Evolutionary conservation across 37 sponge, comb jelly and placozoan genomes (phyloP).

Genomic region (Dysidea cf. avara): DNA sequence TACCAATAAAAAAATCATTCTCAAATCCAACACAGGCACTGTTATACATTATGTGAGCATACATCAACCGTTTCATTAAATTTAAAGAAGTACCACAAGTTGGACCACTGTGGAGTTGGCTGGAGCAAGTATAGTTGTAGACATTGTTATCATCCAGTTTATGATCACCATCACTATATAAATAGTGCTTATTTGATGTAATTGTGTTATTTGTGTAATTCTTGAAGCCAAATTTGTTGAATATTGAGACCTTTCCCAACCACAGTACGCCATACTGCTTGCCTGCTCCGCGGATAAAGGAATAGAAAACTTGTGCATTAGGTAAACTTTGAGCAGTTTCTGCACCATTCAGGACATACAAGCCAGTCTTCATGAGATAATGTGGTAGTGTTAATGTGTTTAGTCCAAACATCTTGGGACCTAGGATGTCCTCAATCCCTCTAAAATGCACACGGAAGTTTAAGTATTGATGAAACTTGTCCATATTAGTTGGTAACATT

Average conservation of each 20-base stretch:
- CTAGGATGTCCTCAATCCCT: conserved; percentile 46
- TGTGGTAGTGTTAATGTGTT: conserved; percentile 37
- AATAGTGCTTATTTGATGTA: neutral
- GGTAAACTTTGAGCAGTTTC: conserved; percentile 52
- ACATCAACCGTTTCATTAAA: conserved; percentile 57
- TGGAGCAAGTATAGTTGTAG: neutral
- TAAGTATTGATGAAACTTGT: conserved; percentile 29
- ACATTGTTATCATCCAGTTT: too few species aligned
- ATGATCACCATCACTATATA: neutral
- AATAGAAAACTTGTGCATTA: conserved; percentile 47
- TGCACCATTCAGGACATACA: conserved; percentile 48
- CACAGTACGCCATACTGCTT: conserved; percentile 64
- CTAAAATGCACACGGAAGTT: conserved; percentile 42
- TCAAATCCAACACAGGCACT: conserved; percentile 56
- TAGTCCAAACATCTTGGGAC: conserved; percentile 45
- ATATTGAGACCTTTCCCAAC: conserved; percentile 61
- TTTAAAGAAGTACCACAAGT: conserved; percentile 56
- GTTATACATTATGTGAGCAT: conserved; percentile 58
- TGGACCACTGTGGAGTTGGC: conserved; percentile 24
- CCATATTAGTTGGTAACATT: conserved; percentile 18
- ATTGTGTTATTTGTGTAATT: neutral
- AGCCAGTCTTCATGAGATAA: conserved; percentile 44
- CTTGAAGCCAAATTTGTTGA: conserved; percentile 53
- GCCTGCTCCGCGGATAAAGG: conserved; percentile 59
- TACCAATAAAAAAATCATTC: conserved; percentile 31